Base-by-base conservation (phyloP, 1,140 invertebrate species). In the Diachasma alloeum region DNA sequence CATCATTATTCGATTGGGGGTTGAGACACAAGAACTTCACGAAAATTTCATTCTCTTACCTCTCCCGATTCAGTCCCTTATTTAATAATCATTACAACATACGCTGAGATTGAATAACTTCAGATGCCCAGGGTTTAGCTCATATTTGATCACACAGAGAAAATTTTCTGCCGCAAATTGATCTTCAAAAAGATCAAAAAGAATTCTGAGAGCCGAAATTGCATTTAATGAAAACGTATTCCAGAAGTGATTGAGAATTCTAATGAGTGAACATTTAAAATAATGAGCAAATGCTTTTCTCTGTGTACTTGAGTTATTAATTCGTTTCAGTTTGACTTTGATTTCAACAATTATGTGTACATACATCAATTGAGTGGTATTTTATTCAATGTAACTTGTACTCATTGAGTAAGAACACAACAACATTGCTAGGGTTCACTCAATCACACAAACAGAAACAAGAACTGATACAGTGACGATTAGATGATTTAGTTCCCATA, bases 81-180 rank as follows among this genome's bases (percentile, higher is more conserved):
- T 48, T n/a, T 4, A 48, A 48, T 48, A 48, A 59, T 59, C 11
- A 26, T 26, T 17, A 22, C n/a, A n/a, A n/a, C n/a, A 59, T 59
- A 59, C 22, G 53, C 53, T 59, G 53, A 48, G 46, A 59, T 59
- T 24, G 4, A 48, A 48, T 48, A 48, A 48, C 22, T 59, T 11
- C 53, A 59, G 53, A 59, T 59, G 53, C 53, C 53, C 53, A 59
- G 53, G 53, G 53, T 59, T 59, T 59, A 59, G 10, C 53, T 59
- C 19, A 19, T 22, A 9, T 8, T 59, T 59, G 4, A 59, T 59
- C 5, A 59, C 53, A 59, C 53, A 59, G 53, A 59, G 53, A 59
- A 19, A 59, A 59, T 22, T 48, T 48, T 48, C 11, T 48, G 46
- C 46, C n/a, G n/a, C 13, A 48, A 48, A 15, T 48, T 48, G 5